These are phyloP conservation scores for Callorhinus ursinus DNA, from an alignment of 2,113 vertebrate species.

Conservation along the genomic window DNA sequence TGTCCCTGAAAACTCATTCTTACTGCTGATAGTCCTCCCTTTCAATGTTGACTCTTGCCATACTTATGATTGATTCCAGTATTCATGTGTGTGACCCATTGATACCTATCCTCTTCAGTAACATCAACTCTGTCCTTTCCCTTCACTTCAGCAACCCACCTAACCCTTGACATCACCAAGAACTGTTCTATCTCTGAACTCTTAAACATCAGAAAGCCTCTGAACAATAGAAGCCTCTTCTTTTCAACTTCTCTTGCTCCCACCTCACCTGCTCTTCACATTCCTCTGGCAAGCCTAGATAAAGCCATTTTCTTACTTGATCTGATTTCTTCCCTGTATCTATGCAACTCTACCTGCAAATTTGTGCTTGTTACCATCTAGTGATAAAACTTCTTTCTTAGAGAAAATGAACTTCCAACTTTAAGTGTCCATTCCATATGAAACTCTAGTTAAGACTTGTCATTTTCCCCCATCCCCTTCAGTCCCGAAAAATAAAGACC, in stretches of 20 bases:
- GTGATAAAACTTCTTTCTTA: background rate
- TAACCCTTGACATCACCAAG: background rate
- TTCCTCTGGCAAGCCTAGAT: background rate
- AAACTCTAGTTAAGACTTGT: background rate
- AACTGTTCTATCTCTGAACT: background rate
- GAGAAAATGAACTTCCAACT: constrained; percentile 4
- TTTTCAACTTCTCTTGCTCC: background rate
- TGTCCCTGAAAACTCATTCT: background rate
- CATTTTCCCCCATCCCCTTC: background rate
- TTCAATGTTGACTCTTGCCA: background rate
- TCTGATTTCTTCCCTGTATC: background rate
- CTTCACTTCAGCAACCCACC: background rate
- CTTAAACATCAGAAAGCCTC: background rate
- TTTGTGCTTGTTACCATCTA: background rate
- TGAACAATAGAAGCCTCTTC: background rate
- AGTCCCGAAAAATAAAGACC: background rate
- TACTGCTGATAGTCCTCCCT: background rate
- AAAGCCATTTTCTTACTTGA: background rate
- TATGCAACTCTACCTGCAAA: background rate
- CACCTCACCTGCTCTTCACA: background rate
- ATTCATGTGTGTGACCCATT: background rate
- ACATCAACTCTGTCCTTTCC: background rate
- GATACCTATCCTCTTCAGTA: background rate
- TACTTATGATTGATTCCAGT: background rate
- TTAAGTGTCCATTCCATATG: background rate